Evolutionary conservation across 2,113 vertebrate genomes (phyloP), one percentile per base, ranked within the genome.

Genomic region (Stigmatopora nigra): DNA sequence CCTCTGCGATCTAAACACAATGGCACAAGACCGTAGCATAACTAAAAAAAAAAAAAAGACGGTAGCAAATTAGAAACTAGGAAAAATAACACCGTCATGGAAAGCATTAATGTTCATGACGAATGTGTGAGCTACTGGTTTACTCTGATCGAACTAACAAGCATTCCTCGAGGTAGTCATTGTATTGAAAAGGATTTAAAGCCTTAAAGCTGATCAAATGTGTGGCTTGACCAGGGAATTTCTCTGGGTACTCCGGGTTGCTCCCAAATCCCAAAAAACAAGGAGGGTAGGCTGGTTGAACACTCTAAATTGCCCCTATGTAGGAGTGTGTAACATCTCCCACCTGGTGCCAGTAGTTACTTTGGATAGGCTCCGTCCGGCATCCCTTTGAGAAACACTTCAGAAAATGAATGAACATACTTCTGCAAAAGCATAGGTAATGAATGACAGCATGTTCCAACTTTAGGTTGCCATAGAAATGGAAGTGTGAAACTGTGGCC

Each of bases 21-120:
- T 12, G 75, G 63, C 68, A 69, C 65, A 65, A 80, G 74, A 61
- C 20, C 62, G 16, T n/a, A 61, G 60, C n/a, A 7, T 12, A 46
- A 45, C 19, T 36, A 15, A n/a, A 13, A 36, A 22, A 9, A 15
- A n/a, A 13, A 36, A 22, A 9, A 61, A 1, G n/a, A 45, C 3
- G 35, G 36, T 41, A 59, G 57, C 5, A 41, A 60, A 41, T 41
- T 19, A 22, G 59, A 61, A 38, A 22, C n/a, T 10, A 14, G 10
- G 14, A 15, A 31, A 53, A 60, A 59, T 38, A 44, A 17, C 57
- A 13, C n/a, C 44, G 59, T 19, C 41, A 45, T 15, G 59, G 59
- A 12, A 61, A 61, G 59, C 19, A 45, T 45, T 45, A 14, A 45
- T 8, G 5, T 41, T 41, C 36, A 20, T 41, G 16, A 38, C 38